Evolutionary conservation across 2,888 invertebrate species (phyloP), one percentile per base, ranked within the genome.

Genomic region (Scaptomyza polygonia): DNA sequence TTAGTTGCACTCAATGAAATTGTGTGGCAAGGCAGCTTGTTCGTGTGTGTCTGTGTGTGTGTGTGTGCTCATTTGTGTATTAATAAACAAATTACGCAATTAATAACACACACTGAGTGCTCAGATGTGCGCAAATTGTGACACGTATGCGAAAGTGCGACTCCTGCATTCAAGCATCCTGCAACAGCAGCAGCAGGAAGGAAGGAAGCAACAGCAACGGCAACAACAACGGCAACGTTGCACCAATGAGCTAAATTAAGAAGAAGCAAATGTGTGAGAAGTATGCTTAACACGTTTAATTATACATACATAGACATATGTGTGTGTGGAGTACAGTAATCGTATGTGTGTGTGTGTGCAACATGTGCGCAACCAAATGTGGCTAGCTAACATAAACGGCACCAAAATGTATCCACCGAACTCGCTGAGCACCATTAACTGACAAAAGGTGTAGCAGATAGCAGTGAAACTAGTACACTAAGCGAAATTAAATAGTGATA

Each of bases 41-140:
- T 5, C n/a, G 12, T 16, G 21, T n/a, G n/a, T n/a, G n/a, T n/a
- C n/a, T n/a, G 30, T 29, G 30, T 66, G 40, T 63, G 51, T 67
- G 74, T 77, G 71, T 57, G 53, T 75, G 64, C 61, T 70, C 67
- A 79, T 30, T 66, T 72, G 75, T 63, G 69, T 86, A 82, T 84
- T 87, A 86, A 83, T 83, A 88, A 85, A 76, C 82, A 81, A 67
- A 81, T 87, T 81, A 87, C 82, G 85, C 78, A 84, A 88, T 84
- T 84, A 84, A 88, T 86, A 69, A 88, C 86, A 88, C 86, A 71
- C 78, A 72, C 52, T 84, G 86, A 79, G 88, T 77, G 68, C 88
- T 75, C 83, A 88, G 83, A 77, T 86, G 79, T 75, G 83, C 67
- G 82, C 82, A 72, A 83, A 79, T 68, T 84, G 68, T 66, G 72